Base-by-base conservation (phyloP, 2,888 invertebrate species). In the Tiliacea aurago region DNA sequence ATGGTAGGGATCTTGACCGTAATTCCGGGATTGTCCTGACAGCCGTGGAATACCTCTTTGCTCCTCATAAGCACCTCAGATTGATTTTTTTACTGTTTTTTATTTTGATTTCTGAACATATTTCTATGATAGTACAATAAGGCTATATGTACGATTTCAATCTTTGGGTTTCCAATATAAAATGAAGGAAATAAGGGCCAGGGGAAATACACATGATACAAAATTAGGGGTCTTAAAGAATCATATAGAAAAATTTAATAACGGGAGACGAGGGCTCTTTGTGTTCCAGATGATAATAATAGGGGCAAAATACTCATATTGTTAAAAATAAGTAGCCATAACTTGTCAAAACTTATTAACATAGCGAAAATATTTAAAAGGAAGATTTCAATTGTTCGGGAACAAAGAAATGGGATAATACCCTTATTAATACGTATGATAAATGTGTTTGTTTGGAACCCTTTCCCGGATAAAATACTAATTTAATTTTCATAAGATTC, bases 281-380 rank as follows among this genome's bases (percentile, higher is more conserved):
- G 64, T 82, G 56, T 70, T 47, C 45, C 20, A 71, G 55, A 82
- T 47, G n/a, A 64, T 49, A 62, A 69, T 62, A 78, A 55, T 56
- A 76, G 58, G 77, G 62, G 33, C 0, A 45, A 66, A 62, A 64
- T 63, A 70, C 43, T 47, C 67, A 68, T 81, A 69, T 66, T 80
- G 58, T 78, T 59, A 63, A 83, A 72, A 78, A 69, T 78, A 83
- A 73, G 62, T 63, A 41, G 59, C 47, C 71, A 84, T 81, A 71
- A 71, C 66, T 71, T 77, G 18, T 78, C 23, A 20, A 59, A 79
- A 82, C 47, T 65, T 80, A 82, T 82, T 73, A 62, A 33, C 63
- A 64, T 78, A 70, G 58, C 41, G 49, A 53, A 70, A 70, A 58
- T 76, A 70, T 76, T 81, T 74, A n/a, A 58, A 28, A 67, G 43